Conservation (phyloP, 2,113 vertebrate species). For the human (Homo sapiens) region DNA sequence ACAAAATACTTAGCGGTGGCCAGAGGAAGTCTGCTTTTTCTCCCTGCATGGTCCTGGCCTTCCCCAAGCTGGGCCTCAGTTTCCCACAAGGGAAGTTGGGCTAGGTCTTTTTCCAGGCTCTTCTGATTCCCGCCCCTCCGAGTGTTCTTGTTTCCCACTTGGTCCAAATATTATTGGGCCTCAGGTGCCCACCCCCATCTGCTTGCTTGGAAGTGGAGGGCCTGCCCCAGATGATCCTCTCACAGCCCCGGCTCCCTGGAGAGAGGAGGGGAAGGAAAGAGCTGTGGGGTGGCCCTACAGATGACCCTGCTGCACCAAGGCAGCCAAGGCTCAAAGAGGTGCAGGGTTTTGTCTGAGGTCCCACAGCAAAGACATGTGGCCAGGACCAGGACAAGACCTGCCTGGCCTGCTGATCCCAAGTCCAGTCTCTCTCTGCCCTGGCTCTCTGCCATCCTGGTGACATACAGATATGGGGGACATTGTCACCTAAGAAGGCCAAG, state of each 20-base stretch:
- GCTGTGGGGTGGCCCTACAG: background rate
- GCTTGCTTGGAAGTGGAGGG: background rate
- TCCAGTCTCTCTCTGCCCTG: background rate
- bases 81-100: background rate
- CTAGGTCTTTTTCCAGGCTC: background rate
- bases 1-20: background rate
- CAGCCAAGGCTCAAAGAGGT: background rate
- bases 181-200: background rate
- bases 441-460: background rate
- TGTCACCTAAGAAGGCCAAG: background rate
- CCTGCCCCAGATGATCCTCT: background rate
- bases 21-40: background rate
- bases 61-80: background rate
- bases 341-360: background rate
- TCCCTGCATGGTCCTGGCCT: background rate
- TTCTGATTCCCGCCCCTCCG: background rate
- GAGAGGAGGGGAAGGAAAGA: background rate
- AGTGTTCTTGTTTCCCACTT: background rate
- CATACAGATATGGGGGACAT: background rate
- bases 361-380: background rate
- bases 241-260: background rate
- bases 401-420: background rate
- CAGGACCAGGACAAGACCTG: background rate
- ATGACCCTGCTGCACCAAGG: background rate
- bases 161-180: background rate